Percentiles rank a stretch among this genome's conserved stretches.
phyloP scores from a whole-genome alignment of 2,113 vertebrate genomes.

The Epinephelus lanceolatus region DNA sequence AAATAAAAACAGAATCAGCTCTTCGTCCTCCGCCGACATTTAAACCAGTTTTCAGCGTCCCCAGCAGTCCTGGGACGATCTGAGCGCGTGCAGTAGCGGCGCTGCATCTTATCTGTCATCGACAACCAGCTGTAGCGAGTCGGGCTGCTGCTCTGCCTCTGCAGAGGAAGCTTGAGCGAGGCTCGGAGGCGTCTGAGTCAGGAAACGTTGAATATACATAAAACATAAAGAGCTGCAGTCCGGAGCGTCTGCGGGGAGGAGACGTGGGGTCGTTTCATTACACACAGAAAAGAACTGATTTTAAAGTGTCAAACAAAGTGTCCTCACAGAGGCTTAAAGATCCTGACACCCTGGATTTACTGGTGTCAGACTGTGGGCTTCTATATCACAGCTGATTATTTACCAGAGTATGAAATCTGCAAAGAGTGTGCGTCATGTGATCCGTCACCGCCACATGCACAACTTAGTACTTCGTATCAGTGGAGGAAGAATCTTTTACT shows the following conservation, averaged over 20 bases:
- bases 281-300: not conserved
- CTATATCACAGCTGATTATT: no score
- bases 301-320: not conserved
- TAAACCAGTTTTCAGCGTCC: not conserved
- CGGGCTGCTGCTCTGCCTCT: not conserved
- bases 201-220: conserved; percentile 30
- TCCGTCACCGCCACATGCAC: not conserved
- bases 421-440: no score
- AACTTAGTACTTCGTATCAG: not conserved
- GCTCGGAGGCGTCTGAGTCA: conserved; percentile 8
- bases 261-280: not conserved
- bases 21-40: not conserved
- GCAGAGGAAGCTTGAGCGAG: conserved; percentile 9
- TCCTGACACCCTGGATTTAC: not conserved
- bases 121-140: not conserved
- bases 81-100: conserved; percentile 3
- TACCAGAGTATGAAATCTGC: no score
- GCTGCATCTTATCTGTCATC: conserved; percentile 15
- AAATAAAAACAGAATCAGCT: not conserved
- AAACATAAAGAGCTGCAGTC: conserved; percentile 40
- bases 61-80: not conserved
- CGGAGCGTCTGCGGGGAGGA: conserved; percentile 4
- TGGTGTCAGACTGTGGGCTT: not conserved
- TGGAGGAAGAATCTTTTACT: no score
- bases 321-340: not conserved